phyloP scores from a whole-genome alignment of 2,888 invertebrate genomes.

The Cinara cedri region DNA sequence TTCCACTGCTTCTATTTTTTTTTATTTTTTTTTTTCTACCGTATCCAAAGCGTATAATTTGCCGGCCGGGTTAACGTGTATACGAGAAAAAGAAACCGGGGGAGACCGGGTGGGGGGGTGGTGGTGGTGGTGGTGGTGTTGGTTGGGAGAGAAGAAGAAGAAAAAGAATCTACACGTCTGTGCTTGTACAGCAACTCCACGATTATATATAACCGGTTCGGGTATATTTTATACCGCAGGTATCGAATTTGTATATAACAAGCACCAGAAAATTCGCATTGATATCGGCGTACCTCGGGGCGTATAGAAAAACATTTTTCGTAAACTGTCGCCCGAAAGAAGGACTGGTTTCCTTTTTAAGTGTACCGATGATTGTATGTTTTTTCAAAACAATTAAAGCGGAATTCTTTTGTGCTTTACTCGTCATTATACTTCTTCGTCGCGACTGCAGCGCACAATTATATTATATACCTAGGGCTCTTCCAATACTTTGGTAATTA shows the following conservation, averaged over 20 bases:
- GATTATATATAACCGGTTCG: constrained; percentile 42
- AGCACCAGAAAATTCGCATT: constrained; percentile 42
- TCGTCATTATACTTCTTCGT: constrained; percentile 28
- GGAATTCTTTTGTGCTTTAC: constrained; percentile 44
- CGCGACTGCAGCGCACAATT: neutral
- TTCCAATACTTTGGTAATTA: constrained; percentile 40
- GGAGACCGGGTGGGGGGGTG: too few species aligned
- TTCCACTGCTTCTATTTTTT: constrained; percentile 13
- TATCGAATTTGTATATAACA: constrained; percentile 44
- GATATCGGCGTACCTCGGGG: neutral
- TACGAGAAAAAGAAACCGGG: neutral
- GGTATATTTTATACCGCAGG: constrained; percentile 31
- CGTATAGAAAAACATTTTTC: constrained; percentile 45
- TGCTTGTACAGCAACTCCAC: constrained; percentile 1
- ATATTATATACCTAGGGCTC: neutral
- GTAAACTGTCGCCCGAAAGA: constrained; percentile 5
- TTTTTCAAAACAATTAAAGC: constrained; percentile 44
- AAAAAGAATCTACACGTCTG: constrained; percentile 4
- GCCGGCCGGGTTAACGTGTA: neutral
- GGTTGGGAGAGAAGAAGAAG: neutral
- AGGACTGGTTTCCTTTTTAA: constrained; percentile 46
- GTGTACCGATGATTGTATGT: constrained; percentile 42
- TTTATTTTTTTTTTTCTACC: neutral
- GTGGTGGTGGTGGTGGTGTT: too few species aligned
- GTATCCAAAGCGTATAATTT: constrained; percentile 31